Conservation (phyloP, 2,888 invertebrate genomes). For the Chloromyia formosa region DNA sequence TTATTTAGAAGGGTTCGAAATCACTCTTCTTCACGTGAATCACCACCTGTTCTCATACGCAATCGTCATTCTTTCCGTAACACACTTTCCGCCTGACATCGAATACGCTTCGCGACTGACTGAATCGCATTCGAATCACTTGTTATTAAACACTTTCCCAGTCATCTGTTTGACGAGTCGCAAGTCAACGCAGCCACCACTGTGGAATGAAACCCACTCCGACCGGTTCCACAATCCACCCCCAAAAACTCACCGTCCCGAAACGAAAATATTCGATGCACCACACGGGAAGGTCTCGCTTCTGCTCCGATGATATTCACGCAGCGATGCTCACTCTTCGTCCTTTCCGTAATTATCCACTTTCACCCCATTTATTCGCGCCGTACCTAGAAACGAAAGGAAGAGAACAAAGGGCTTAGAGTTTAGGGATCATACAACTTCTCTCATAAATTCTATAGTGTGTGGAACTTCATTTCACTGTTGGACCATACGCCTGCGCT, state of each 20-base stretch:
- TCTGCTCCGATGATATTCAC: slow-evolving; percentile 32
- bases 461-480: slow-evolving; percentile 31
- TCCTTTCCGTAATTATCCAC: slow-evolving; percentile 36
- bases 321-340: slow-evolving; percentile 19
- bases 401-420: slow-evolving; percentile 17
- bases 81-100: slow-evolving; percentile 36
- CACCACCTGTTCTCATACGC: slow-evolving; percentile 27
- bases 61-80: slow-evolving; percentile 11
- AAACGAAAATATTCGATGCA: neutral
- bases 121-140: slow-evolving; percentile 47
- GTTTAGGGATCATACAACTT: neutral
- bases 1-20: too few relatives aligned
- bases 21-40: slow-evolving; percentile 4
- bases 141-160: slow-evolving; percentile 50
- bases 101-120: slow-evolving; percentile 46
- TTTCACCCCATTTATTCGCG: slow-evolving; percentile 48
- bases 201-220: slow-evolving; percentile 17
- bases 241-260: slow-evolving; percentile 3
- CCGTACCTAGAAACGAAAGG: slow-evolving; percentile 23
- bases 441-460: neutral
- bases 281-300: slow-evolving; percentile 17
- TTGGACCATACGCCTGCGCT: slow-evolving; percentile 23
- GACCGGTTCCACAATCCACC: slow-evolving; percentile 29
- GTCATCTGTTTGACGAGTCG: slow-evolving; percentile 29
- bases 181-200: slow-evolving; percentile 13